phyloP scores from a whole-genome alignment of 92 coral and sea anemone species.

The Bergia puertoricense region DNA sequence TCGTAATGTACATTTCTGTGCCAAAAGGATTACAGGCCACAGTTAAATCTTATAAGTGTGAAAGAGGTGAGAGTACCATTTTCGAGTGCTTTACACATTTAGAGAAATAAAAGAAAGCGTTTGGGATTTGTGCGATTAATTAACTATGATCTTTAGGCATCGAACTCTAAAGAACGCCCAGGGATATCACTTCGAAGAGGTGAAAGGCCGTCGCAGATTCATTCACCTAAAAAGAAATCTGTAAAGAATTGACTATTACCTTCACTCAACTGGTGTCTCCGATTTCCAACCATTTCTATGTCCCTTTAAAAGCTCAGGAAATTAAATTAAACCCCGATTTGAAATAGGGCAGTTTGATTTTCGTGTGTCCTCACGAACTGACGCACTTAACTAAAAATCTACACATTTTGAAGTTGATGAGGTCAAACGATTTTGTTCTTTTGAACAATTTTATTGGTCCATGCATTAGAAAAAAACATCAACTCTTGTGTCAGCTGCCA shows the following conservation, averaged over 20 bases:
- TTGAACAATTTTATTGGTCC: constrained; percentile 42
- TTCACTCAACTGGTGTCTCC: constrained; percentile 39
- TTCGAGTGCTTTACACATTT: neutral
- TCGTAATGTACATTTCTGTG: neutral
- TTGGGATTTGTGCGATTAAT: neutral
- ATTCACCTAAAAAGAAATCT: constrained; percentile 15
- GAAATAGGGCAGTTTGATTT: constrained; percentile 4
- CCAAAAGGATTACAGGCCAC: neutral
- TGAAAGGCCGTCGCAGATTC: constrained; percentile 20
- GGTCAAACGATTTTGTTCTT: constrained; percentile 18
- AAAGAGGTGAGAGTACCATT: constrained; percentile 20
- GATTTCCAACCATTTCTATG: constrained; percentile 25
- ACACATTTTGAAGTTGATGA: constrained; percentile 1
- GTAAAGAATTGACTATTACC: constrained; percentile 28
- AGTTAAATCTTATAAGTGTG: neutral
- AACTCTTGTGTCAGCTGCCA: constrained; percentile 46
- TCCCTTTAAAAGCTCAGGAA: constrained; percentile 35
- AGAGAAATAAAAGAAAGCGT: neutral
- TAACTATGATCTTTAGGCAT: neutral
- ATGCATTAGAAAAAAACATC: constrained; percentile 27
- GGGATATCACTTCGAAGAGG: constrained; percentile 6
- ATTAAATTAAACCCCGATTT: constrained; percentile 30
- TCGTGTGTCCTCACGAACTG: constrained; percentile 12
- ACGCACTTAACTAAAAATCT: constrained; percentile 5
- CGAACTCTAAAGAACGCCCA: neutral